A percentile compares a stretch with the other conserved stretches of the same genome.
Conservation (phyloP, 2,113 vertebrate species). For the Malurus elegans region DNA sequence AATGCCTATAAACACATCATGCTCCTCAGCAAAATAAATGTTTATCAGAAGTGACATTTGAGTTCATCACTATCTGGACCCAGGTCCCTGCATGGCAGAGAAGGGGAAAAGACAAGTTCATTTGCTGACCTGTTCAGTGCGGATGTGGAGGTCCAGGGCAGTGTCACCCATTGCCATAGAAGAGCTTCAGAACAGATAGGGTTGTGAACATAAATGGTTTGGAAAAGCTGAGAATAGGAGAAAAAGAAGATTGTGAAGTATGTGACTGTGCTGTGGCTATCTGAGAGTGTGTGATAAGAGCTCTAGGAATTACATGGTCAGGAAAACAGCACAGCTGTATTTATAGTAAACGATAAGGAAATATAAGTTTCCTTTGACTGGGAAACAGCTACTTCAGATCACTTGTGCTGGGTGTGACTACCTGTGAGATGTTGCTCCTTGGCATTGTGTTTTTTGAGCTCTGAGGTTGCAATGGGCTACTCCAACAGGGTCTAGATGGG, state of each 20-base stretch:
- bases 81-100: neutral
- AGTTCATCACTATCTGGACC: neutral
- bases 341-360: slow-evolving; percentile 33
- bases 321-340: slow-evolving; percentile 26
- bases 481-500: neutral
- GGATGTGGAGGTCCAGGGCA: neutral
- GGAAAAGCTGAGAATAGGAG: neutral
- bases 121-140: neutral
- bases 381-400: neutral
- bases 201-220: neutral
- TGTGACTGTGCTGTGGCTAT: neutral
- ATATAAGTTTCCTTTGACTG: neutral
- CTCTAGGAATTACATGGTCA: neutral
- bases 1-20: neutral
- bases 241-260: neutral
- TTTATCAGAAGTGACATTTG: slow-evolving; percentile 51
- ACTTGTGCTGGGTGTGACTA: neutral
- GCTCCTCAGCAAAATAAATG: slow-evolving; percentile 46
- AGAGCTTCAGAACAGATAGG: neutral
- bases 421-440: neutral
- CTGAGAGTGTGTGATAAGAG: neutral
- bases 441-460: neutral
- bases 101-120: neutral
- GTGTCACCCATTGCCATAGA: neutral
- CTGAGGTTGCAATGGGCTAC: neutral